Conservation (phyloP, 2,113 vertebrate species). For the Triplophysa rosa region DNA sequence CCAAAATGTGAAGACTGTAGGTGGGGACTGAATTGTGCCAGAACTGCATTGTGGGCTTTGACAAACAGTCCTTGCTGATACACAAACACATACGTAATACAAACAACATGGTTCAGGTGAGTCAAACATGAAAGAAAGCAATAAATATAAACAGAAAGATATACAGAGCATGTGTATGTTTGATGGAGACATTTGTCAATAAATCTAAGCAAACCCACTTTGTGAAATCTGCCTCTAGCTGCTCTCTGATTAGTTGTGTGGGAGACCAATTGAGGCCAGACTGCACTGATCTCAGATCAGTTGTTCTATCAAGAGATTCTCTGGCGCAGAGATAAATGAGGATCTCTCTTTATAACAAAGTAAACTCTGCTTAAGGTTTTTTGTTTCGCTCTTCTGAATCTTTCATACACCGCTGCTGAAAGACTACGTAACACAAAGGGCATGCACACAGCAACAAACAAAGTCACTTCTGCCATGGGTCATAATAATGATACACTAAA, state of each 20-base stretch:
- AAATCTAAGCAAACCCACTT: too few relatives aligned
- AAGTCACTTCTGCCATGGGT: background rate
- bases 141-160: too few relatives aligned
- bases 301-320: conserved; percentile 11
- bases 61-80: conserved; percentile 20
- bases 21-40: conserved; percentile 40
- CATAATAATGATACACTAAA: background rate
- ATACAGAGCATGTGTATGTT: too few relatives aligned
- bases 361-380: background rate
- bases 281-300: conserved; percentile 12
- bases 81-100: background rate
- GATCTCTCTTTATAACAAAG: background rate
- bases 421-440: conserved; percentile 25
- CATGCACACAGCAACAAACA: background rate
- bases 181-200: too few relatives aligned
- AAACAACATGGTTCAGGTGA: background rate
- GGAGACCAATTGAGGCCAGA: conserved; percentile 18
- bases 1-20: conserved; percentile 39
- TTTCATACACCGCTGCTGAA: conserved; percentile 20
- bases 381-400: conserved; percentile 9
- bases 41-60: conserved; percentile 31
- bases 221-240: conserved; percentile 19
- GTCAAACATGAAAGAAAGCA: background rate
- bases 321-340: conserved; percentile 23
- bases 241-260: conserved; percentile 27